Evolutionary conservation across 2,797 vertebrate species (phyloP), one percentile per base, ranked within the genome.

Genomic region (Ammospiza maritima): DNA sequence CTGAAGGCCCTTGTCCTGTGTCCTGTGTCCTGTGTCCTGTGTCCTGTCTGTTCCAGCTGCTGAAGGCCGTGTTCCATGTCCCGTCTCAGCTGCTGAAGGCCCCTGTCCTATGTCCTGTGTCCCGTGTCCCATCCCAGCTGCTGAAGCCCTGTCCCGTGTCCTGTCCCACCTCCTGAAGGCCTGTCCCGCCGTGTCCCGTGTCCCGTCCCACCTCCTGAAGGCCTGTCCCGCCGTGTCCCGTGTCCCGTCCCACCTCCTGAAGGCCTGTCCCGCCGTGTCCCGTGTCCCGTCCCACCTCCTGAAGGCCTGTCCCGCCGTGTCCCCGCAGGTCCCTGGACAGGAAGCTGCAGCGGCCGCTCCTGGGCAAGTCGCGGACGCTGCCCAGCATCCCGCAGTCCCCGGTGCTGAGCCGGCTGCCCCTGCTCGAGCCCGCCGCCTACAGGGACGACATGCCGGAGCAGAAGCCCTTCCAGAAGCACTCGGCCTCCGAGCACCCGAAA

Each of bases 311-410:
- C 5, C 64, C 10, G 11, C 1, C 9, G 8, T 67, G 64, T 44
- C 67, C 71, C 57, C 51, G 22, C 97, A 99, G 99, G 98, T 99
- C 98, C 6, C 96, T 99, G 96, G 99, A 99, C 96, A 98, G 98
- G 71, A 98, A 98, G 90, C 96, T 98, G 65, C 98, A 98, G 98
- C 98, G 98, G 91, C 98, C 99, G 2, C 92, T 98, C 30, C 97
- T 99, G 97, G 98, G 98, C 36, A 99, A 99, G 96, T 99, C 99
- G 5, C 98, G 98, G 19, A 99, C 99, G 0, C 98, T 99, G 78
- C 99, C 99, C 96, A 99, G 99, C 98, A 99, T 99, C 94, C 99
- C 99, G 2, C 99, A 99, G 98, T 99, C 99, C 9, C 99, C 99
- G 0, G 98, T 98, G 1, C 97, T 98, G 76, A 98, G 98, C 97